Base-by-base conservation (phyloP, 2,797 vertebrate species). In the Myiotriccus ornatus region DNA sequence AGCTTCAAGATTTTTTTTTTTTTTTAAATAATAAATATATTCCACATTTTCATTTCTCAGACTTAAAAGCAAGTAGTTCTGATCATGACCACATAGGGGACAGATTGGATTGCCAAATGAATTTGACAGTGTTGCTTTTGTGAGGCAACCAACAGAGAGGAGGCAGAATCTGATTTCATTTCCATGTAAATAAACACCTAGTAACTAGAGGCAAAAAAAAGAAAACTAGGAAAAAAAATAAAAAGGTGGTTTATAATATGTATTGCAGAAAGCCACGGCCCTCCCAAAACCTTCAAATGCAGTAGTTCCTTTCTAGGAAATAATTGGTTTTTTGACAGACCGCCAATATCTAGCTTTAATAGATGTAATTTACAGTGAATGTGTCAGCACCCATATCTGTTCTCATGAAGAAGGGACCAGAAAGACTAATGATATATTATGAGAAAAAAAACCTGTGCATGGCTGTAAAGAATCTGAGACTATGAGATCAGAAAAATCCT, bases 161-260 rank as follows among this genome's bases (percentile, higher is more conserved):
- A 70, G 21, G 7, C 9, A 53, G 23, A 57, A 70, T 75, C 34
- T 46, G 11, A 46, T 64, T 83, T 60, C 2, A 35, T 74, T 86
- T 88, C 19, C 43, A 32, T 34, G 11, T 81, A 60, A 74, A 76
- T n/a, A 86, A 64, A 65, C 30, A 59, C 9, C 21, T 57, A 76
- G 12, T 59, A n/a, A 70, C 8, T 27, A 60, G 20, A 63, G 15
- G 12, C 14, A 63, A 14, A 83, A 68, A 39, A 84, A 63, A 21
- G 6, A 73, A 5, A 74, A 41, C 5, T 5, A 47, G 37, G 4
- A 9, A 46, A 68, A 60, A 60, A 37, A 56, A 44, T 56, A 11
- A 50, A 28, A 75, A 46, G 17, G 0, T 0, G 3, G 2, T 41
- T 9, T 32, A 32, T 64, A 49, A 65, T 59, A 39, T 12, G 2